These are phyloP conservation scores for Glaucopsyche alexis DNA, from an alignment of 2,888 invertebrate species.

Conservation along the genomic window DNA sequence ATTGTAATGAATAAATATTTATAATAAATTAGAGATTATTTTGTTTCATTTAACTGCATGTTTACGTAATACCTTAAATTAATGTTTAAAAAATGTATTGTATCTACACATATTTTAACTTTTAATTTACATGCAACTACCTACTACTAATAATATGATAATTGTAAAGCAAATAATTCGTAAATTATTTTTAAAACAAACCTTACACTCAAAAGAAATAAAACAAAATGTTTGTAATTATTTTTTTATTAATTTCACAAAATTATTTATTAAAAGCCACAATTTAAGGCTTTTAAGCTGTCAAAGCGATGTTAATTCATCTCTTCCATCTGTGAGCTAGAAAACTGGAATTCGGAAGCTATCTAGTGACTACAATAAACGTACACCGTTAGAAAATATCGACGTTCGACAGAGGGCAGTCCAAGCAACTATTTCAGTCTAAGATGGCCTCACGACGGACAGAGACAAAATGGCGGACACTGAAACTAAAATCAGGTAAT, in stretches of 20 bases:
- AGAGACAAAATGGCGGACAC: slow-evolving; percentile 28
- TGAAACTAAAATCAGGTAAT: slow-evolving; percentile 18
- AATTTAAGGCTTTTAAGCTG: slow-evolving; percentile 79
- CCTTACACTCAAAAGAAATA: slow-evolving; percentile 1
- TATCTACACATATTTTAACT: not conserved
- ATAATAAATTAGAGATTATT: slow-evolving; percentile 61
- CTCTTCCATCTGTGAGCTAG: slow-evolving; percentile 61
- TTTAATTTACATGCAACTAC: not conserved
- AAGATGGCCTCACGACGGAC: slow-evolving; percentile 28
- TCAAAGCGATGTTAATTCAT: slow-evolving; percentile 68
- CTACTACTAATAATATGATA: not conserved
- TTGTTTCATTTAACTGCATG: slow-evolving; percentile 34
- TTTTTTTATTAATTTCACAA: slow-evolving; percentile 80
- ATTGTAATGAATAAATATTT: slow-evolving; percentile 77
- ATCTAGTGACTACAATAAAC: slow-evolving; percentile 70
- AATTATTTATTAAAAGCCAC: slow-evolving; percentile 78
- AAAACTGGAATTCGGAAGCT: slow-evolving; percentile 70
- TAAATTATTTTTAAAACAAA: slow-evolving; percentile 21
- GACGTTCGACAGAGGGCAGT: slow-evolving; percentile 68
- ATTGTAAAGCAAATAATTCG: slow-evolving; percentile 1
- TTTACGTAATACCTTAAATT: not conserved
- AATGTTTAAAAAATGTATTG: not conserved
- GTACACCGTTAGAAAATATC: slow-evolving; percentile 74
- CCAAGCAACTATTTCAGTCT: slow-evolving; percentile 57
- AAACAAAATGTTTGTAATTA: slow-evolving; percentile 55